Evolutionary conservation across 1,140 invertebrate species (phyloP).

Genomic region (Cydia fagiglandana): DNA sequence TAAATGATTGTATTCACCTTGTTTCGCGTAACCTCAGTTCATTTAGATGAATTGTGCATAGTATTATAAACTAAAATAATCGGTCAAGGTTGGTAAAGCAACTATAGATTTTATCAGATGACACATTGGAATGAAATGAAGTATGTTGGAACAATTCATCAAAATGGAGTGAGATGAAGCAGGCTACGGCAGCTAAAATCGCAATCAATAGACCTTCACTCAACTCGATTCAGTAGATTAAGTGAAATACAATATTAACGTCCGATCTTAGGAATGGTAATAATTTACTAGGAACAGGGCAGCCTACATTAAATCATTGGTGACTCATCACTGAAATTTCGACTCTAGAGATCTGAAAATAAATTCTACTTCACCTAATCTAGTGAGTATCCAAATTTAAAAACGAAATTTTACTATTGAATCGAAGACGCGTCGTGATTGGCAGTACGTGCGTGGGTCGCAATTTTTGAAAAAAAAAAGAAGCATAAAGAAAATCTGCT

Average conservation of each 20-base stretch:
- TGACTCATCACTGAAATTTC: conserved; percentile 76
- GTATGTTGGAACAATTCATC: conserved; percentile 41
- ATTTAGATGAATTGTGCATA: conserved; percentile 43
- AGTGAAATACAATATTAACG: conserved; percentile 57
- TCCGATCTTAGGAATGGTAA: conserved; percentile 61
- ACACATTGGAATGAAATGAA: conserved; percentile 19
- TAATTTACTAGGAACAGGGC: conserved; percentile 75
- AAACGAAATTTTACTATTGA: conserved; percentile 46
- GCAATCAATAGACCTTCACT: conserved; percentile 52
- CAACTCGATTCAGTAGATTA: conserved; percentile 63
- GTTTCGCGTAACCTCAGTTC: conserved; percentile 53
- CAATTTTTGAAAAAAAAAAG: conserved; percentile 55
- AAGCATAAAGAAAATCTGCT: conserved; percentile 44
- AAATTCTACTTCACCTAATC: conserved; percentile 70
- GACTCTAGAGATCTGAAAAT: conserved; percentile 56
- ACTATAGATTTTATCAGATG: conserved; percentile 7
- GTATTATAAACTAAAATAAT: conserved; percentile 32
- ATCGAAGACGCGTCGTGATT: conserved; percentile 71
- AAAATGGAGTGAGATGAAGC: conserved; percentile 59
- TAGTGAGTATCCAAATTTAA: conserved; percentile 51
- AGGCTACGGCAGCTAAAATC: conserved; percentile 49
- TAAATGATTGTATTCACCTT: conserved; percentile 48
- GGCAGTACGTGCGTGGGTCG: conserved; percentile 45
- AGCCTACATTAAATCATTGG: conserved; percentile 76
- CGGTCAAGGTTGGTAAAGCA: conserved; percentile 2